Base-by-base conservation (phyloP, 1,140 invertebrate species). In the Trinorchestia longiramus region DNA sequence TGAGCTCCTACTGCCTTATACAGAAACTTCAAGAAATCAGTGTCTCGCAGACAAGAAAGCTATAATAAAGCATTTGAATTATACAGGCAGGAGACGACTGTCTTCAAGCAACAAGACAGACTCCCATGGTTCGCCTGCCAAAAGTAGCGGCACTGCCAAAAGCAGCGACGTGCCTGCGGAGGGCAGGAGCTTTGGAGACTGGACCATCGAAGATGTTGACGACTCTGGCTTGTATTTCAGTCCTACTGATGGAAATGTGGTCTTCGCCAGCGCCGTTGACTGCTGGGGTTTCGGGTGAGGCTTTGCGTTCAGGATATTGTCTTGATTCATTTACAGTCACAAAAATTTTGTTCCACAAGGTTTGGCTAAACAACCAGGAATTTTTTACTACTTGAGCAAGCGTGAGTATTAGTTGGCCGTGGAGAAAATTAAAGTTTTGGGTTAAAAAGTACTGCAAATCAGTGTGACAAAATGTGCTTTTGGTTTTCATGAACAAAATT, bases 211-310 rank as follows among this genome's bases (percentile, higher is more conserved):
- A 97, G 98, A 99, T 96, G 98, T 98, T 41, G 99, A 99, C 97
- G 99, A 99, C 97, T 99, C 99, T 0, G 98, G 98, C 96, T 97
- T 99, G 47, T 99, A 99, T 97, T 99, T 99, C 97, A 98, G 98
- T 0, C 99, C 99, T 0, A 98, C 99, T 95, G 98, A 98, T 97
- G 99, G 99, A 43, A 99, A 99, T 98, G 99, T 99, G 6, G 98
- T 99, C 6, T 99, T 99, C 98, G 98, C 99, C 0, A 99, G 99
- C 97, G 99, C 99, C 62, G 98, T 99, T 87, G 99, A 99, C 97
- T 99, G 99, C 40, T 99, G 99, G 99, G 99, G 99, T 99, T 99
- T 97, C 95, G 98, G 97, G 98, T 98, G 97, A 97, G 97, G 95
- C 44, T 28, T 94, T 95, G 44, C 47, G 6, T 53, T 6, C 47